Conservation (phyloP, 2,797 vertebrate species). For the Chelon auratus region DNA sequence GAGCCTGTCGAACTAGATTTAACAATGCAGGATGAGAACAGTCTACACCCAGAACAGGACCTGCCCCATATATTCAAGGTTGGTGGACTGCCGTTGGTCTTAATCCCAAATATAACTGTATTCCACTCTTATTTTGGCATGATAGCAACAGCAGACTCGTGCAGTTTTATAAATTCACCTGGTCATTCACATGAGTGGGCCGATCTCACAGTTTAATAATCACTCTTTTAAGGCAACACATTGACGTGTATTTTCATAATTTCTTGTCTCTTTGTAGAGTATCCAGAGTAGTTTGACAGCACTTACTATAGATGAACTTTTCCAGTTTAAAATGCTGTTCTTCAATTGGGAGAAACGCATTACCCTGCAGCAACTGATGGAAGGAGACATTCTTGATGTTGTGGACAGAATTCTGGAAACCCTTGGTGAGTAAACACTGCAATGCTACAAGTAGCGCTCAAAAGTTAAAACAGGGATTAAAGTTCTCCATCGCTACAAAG, state of each 20-base stretch:
- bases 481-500: too few relatives aligned
- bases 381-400: conserved; percentile 76
- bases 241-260: background rate
- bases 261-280: conserved; percentile 53
- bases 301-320: conserved; percentile 44
- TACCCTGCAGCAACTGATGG: conserved; percentile 21
- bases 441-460: background rate
- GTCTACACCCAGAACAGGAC: conserved; percentile 70
- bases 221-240: background rate
- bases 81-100: conserved; percentile 1
- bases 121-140: too few relatives aligned
- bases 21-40: conserved; percentile 38
- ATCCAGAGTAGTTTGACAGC: conserved; percentile 51
- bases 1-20: conserved; percentile 59
- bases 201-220: too few relatives aligned
- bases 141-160: too few relatives aligned
- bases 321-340: conserved; percentile 60
- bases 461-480: background rate
- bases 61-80: conserved; percentile 75
- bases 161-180: too few relatives aligned
- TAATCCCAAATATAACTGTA: too few relatives aligned
- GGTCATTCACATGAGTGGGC: too few relatives aligned
- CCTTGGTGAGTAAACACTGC: conserved; percentile 59
- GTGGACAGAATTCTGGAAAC: conserved; percentile 77
- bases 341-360: conserved; percentile 23